These are phyloP conservation scores for Athetis lepigone DNA, from an alignment of 2,888 invertebrate genomes.

Conservation along the genomic window DNA sequence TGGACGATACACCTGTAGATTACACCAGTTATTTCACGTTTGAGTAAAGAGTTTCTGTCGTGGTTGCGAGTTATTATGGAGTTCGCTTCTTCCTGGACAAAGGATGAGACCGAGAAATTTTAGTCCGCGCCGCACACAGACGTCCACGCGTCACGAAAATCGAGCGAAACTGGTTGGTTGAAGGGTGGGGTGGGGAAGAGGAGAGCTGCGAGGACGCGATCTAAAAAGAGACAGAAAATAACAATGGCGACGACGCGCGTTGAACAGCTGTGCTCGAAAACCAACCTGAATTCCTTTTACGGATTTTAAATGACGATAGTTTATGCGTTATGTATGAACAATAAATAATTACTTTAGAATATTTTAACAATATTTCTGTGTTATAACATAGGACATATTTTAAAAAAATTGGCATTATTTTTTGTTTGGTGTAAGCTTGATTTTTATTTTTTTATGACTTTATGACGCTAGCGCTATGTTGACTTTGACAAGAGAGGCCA, in stretches of 20 bases:
- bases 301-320: too few species aligned
- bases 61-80: slow-evolving; percentile 59
- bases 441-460: neutral
- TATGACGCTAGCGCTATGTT: slow-evolving; percentile 10
- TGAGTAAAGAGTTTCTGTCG: slow-evolving; percentile 56
- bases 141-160: slow-evolving; percentile 83
- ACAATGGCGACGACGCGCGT: slow-evolving; percentile 83
- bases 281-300: slow-evolving; percentile 20
- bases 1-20: slow-evolving; percentile 76
- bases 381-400: too few species aligned
- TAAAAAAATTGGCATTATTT: too few species aligned
- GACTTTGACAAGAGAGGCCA: slow-evolving; percentile 12
- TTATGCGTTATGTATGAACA: too few species aligned
- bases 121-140: slow-evolving; percentile 63
- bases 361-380: too few species aligned
- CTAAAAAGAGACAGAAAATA: slow-evolving; percentile 79
- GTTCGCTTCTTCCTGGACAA: slow-evolving; percentile 84
- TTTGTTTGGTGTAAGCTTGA: too few species aligned
- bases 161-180: slow-evolving; percentile 89
- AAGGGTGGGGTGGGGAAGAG: slow-evolving; percentile 66
- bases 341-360: neutral
- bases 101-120: slow-evolving; percentile 85
- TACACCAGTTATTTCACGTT: slow-evolving; percentile 70
- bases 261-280: slow-evolving; percentile 81
- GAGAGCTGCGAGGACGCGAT: slow-evolving; percentile 69